Conservation (phyloP, 2,113 vertebrate species). For the Rhynchomys soricoides region DNA sequence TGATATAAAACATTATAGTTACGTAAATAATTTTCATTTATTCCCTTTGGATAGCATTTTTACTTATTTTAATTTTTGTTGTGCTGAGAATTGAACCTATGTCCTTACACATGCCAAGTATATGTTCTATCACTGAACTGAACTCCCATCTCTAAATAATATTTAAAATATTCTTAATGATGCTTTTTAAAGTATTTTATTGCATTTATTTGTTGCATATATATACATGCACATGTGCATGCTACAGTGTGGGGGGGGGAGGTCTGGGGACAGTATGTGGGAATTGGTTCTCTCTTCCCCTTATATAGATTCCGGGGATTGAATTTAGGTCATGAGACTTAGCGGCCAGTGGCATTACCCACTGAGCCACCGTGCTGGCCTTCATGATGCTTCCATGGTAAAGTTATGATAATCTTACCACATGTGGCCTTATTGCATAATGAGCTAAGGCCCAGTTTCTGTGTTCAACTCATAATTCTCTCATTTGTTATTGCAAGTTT, state of each 20-base stretch:
- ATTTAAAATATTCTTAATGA: neutral
- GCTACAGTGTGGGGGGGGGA: neutral
- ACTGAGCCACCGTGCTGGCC: neutral
- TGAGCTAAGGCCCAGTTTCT: conserved; percentile 33
- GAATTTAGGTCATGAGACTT: neutral
- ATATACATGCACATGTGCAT: neutral
- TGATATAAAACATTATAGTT: neutral
- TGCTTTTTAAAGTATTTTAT: neutral
- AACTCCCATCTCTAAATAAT: neutral
- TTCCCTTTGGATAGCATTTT: conserved; percentile 21
- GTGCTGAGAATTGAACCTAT: neutral
- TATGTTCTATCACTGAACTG: neutral
- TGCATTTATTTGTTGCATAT: neutral
- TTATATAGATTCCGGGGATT: too few species aligned
- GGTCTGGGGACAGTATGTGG: neutral
- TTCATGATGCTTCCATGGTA: conserved; percentile 4
- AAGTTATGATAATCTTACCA: neutral
- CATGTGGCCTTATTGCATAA: too few species aligned
- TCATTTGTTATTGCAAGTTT: neutral
- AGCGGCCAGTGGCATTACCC: neutral
- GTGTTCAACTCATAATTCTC: neutral
- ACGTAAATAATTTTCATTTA: conserved; percentile 36
- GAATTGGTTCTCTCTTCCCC: neutral
- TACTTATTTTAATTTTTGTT: neutral
- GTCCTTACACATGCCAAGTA: neutral